Evolutionary conservation across 2,888 invertebrate genomes (phyloP).

Genomic region (Patella depressa): DNA sequence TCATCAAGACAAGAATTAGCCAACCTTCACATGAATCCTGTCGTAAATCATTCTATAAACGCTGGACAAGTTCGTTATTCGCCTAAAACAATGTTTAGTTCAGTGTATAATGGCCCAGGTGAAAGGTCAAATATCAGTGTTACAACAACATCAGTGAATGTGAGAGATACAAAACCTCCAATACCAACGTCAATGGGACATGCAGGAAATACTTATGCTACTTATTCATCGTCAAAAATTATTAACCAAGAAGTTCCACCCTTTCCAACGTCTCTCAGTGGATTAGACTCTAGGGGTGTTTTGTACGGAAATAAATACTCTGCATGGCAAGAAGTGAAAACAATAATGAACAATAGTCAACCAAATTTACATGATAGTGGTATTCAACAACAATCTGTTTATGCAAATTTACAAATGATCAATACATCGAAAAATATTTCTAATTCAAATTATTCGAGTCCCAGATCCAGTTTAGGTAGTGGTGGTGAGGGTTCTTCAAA

Average conservation of each 20-base stretch:
- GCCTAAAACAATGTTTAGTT: slow-evolving; percentile 34
- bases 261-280: slow-evolving; percentile 10
- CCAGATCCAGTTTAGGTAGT: slow-evolving; percentile 68
- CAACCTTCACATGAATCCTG: slow-evolving; percentile 33
- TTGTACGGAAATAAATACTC: slow-evolving; percentile 50
- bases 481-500: slow-evolving; percentile 57
- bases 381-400: slow-evolving; percentile 27
- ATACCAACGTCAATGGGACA: slow-evolving; percentile 33
- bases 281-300: slow-evolving; percentile 42
- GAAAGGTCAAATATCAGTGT: too few species aligned
- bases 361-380: slow-evolving; percentile 13
- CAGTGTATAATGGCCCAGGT: not conserved
- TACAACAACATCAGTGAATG: slow-evolving; percentile 27
- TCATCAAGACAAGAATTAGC: slow-evolving; percentile 34
- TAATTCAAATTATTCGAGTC: slow-evolving; percentile 59
- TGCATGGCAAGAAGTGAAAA: slow-evolving; percentile 42
- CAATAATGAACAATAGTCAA: slow-evolving; percentile 24
- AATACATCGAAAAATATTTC: slow-evolving; percentile 13
- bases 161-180: slow-evolving; percentile 35
- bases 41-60: slow-evolving; percentile 35
- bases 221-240: slow-evolving; percentile 16
- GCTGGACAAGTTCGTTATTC: slow-evolving; percentile 32
- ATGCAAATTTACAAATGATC: slow-evolving; percentile 29
- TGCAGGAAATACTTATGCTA: too few species aligned
- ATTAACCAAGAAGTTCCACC: slow-evolving; percentile 25